A percentile compares a stretch with the other conserved stretches of the same genome.
phyloP scores from a whole-genome alignment of 2,797 vertebrate species.

The Distichodus sexfasciatus region DNA sequence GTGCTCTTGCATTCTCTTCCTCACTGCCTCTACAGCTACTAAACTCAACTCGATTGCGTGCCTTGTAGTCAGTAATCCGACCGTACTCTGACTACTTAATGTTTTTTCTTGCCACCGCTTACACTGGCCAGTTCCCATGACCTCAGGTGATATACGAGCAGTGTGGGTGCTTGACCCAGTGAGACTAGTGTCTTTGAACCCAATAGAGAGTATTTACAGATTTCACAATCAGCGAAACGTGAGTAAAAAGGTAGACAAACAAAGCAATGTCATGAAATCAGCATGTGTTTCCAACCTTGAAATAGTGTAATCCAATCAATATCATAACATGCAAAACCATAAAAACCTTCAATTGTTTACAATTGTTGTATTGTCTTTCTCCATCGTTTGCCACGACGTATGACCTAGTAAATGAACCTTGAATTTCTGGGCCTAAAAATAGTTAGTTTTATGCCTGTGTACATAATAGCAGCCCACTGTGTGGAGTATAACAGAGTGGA shows the following conservation, averaged over 20 bases:
- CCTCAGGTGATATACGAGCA: conserved; percentile 2
- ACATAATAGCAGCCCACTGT: background rate
- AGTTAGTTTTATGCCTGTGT: background rate
- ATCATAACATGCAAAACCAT: no score
- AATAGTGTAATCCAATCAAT: no score
- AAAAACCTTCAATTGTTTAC: no score
- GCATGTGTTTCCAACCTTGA: no score
- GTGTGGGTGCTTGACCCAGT: background rate
- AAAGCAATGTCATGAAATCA: no score
- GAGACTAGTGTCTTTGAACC: background rate
- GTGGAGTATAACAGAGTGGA: background rate
- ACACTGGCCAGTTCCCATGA: conserved; percentile 19
- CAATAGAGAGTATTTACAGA: background rate
- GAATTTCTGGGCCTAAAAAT: background rate
- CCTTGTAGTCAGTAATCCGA: conserved; percentile 18
- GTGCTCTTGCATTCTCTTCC: background rate
- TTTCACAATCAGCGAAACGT: background rate
- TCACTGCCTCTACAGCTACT: background rate
- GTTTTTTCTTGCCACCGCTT: background rate
- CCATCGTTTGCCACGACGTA: background rate
- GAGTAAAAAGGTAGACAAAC: no score
- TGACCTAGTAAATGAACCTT: background rate
- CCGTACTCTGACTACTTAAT: background rate
- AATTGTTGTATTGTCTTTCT: no score
- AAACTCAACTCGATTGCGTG: background rate